Percentiles rank a stretch among this genome's conserved stretches.
These are phyloP conservation scores for Hippocampus mohnikei DNA, from an alignment of 2,113 vertebrate species.

Conservation along the genomic window DNA sequence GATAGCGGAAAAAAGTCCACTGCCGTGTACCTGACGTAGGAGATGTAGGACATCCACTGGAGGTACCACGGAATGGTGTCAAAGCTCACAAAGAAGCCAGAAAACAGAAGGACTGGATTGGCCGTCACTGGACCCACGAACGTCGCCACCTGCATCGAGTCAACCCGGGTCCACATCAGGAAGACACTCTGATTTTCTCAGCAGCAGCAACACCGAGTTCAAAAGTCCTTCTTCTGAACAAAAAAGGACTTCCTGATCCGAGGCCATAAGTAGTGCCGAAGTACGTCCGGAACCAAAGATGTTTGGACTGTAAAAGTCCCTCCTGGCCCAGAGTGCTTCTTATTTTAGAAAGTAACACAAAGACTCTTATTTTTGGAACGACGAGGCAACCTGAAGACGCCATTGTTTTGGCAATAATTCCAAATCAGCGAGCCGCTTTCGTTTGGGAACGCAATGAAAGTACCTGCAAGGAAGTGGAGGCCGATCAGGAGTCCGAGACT, in stretches of 20 bases:
- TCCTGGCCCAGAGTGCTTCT: too few species aligned
- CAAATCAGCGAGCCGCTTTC: too few species aligned
- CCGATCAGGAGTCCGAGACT: constrained; percentile 92
- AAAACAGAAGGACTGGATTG: constrained; percentile 92
- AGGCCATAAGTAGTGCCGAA: neutral
- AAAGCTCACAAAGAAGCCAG: constrained; percentile 96
- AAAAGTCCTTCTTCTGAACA: too few species aligned
- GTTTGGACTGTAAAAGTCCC: too few species aligned
- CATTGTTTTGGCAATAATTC: too few species aligned
- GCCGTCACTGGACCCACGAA: constrained; percentile 92
- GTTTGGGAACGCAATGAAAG: neutral
- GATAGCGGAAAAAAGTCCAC: too few species aligned
- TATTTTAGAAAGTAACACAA: too few species aligned
- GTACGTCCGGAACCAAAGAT: neutral
- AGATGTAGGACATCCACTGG: constrained; percentile 96
- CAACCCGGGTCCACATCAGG: neutral
- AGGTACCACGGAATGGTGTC: constrained; percentile 97
- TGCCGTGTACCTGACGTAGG: constrained; percentile 86
- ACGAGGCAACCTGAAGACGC: too few species aligned
- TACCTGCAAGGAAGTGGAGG: constrained; percentile 89
- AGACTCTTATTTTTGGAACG: too few species aligned
- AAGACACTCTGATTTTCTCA: neutral
- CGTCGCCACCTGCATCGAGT: constrained; percentile 83
- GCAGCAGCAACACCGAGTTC: neutral
- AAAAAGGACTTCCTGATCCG: too few species aligned